Percentiles rank a stretch among this genome's conserved stretches.
These are phyloP conservation scores for Jaculus jaculus DNA, from an alignment of 2,113 vertebrate genomes.

Conservation along the genomic window DNA sequence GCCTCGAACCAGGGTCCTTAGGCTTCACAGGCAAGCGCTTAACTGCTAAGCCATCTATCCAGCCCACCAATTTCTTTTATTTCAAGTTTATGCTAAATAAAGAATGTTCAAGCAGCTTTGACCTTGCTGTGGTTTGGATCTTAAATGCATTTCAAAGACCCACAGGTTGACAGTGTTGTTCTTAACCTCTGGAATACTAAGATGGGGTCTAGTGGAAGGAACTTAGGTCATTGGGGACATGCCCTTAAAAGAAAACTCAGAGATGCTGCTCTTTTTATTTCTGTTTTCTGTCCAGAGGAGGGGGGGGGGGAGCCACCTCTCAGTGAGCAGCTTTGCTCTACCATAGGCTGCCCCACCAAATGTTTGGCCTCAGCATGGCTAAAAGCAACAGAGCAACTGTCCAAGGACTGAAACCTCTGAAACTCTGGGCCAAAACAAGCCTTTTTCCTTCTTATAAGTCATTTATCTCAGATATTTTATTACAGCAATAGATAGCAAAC, in stretches of 20 bases:
- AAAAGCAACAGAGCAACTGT: not conserved
- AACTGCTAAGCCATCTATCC: no score
- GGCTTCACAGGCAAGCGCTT: no score
- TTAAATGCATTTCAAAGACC: not conserved
- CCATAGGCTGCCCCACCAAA: not conserved
- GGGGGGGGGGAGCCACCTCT: no score
- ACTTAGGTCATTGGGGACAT: not conserved
- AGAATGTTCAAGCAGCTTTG: constrained; percentile 7
- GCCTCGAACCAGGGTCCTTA: no score
- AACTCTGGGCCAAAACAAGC: not conserved
- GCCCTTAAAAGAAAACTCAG: not conserved
- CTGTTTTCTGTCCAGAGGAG: not conserved
- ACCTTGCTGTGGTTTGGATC: not conserved
- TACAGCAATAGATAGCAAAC: not conserved
- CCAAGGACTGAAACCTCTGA: not conserved
- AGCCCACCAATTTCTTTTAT: not conserved
- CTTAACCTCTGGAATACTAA: not conserved
- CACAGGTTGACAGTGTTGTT: not conserved
- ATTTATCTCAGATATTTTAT: not conserved
- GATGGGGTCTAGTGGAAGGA: not conserved
- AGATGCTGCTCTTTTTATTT: not conserved
- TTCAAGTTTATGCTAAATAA: constrained; percentile 22
- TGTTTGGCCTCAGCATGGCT: not conserved
- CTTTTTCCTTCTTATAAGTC: not conserved
- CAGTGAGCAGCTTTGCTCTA: not conserved